Percentiles rank a stretch among this genome's conserved stretches.
Conservation (phyloP, 2,888 invertebrate species). For the Mycalesis mineus region DNA sequence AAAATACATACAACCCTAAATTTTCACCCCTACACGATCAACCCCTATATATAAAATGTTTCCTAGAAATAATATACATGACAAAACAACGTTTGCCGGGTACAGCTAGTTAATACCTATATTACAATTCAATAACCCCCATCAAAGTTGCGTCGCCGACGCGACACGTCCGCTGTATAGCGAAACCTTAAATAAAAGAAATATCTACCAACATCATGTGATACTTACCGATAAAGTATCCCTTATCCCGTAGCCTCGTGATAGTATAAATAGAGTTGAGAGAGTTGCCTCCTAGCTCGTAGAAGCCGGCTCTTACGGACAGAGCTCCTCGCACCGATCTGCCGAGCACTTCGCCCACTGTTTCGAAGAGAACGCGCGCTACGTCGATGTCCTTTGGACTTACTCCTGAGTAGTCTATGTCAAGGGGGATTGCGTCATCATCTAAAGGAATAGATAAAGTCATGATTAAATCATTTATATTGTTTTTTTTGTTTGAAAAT, state of each 20-base stretch:
- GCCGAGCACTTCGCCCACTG: constrained; percentile 84
- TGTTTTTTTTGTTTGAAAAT: too few species aligned
- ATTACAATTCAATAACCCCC: too few species aligned
- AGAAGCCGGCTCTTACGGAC: constrained; percentile 84
- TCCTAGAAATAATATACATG: too few species aligned
- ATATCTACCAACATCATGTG: too few species aligned
- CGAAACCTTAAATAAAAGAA: too few species aligned
- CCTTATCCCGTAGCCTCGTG: constrained; percentile 84
- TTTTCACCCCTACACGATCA: too few species aligned
- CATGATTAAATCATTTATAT: background rate
- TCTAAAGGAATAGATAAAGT: constrained; percentile 41
- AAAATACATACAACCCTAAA: too few species aligned
- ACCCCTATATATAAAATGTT: too few species aligned
- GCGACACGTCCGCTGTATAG: too few species aligned
- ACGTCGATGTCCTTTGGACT: constrained; percentile 76
- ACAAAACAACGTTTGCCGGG: too few species aligned
- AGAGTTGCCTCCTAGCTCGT: constrained; percentile 91
- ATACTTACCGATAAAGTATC: constrained; percentile 83
- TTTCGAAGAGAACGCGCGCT: constrained; percentile 85
- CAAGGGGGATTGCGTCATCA: constrained; percentile 76
- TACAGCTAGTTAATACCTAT: too few species aligned
- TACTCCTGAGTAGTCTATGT: constrained; percentile 83
- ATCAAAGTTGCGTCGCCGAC: too few species aligned
- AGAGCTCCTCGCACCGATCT: constrained; percentile 80
- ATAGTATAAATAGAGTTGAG: constrained; percentile 91